Conservation (phyloP, 2,888 invertebrate species). For the Cataglyphis cursor region DNA sequence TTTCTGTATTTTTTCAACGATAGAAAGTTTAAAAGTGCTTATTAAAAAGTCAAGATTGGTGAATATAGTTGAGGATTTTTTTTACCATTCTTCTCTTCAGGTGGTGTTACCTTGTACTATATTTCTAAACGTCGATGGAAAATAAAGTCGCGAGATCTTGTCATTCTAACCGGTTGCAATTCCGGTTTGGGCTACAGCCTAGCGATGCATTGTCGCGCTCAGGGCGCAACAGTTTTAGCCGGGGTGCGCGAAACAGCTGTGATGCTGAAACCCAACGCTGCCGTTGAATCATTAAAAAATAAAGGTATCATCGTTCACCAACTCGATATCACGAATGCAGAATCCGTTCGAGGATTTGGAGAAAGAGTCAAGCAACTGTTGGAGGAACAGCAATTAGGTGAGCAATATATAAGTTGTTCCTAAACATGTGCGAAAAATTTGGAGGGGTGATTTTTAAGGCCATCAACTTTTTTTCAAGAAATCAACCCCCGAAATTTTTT, state of each 20-base stretch:
- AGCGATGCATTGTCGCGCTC: conserved; percentile 89
- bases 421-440: too few relatives aligned
- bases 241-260: conserved; percentile 90
- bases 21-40: neutral
- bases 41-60: neutral
- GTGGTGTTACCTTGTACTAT: conserved; percentile 45
- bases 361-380: conserved; percentile 83
- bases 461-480: too few relatives aligned
- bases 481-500: too few relatives aligned
- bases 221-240: conserved; percentile 92
- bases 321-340: conserved; percentile 90
- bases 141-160: conserved; percentile 64
- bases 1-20: neutral
- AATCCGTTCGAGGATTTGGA: conserved; percentile 88
- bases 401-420: conserved; percentile 60
- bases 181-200: conserved; percentile 93
- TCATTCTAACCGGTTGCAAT: conserved; percentile 94
- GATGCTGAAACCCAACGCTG: conserved; percentile 87
- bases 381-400: conserved; percentile 85
- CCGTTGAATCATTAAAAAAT: conserved; percentile 83
- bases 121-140: conserved; percentile 34
- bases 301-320: conserved; percentile 87
- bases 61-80: neutral
- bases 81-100: conserved; percentile 27
- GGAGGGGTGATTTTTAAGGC: too few relatives aligned